Base-by-base conservation (phyloP, 2,888 invertebrate genomes). In the Ornithoptera priamus region DNA sequence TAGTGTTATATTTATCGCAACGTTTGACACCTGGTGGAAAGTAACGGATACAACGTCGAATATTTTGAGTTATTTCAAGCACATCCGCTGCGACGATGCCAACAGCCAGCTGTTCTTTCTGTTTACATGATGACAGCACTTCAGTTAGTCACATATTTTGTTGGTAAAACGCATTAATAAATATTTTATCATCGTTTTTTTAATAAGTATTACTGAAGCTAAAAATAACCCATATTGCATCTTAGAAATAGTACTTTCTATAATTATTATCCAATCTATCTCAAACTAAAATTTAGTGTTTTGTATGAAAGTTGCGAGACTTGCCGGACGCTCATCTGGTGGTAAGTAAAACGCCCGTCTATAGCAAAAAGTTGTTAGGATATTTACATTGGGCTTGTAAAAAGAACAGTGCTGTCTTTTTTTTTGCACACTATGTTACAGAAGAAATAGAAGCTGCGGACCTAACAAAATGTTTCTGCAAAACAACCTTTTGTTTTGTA, bases 61-160 rank as follows among this genome's bases (percentile, higher is more conserved):
- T 70, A 64, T 67, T 67, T 67, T 61, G 64, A 67, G 70, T 81
- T 92, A 92, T 92, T 91, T 89, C 83, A 83, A 84, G 87, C 81
- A 82, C 88, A 88, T 92, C 92, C 92, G 90, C 85, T 80, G 81
- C 78, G 60, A 65, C 39, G 61, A 65, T 42, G 46, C 60, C 42
- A 46, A 56, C 74, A 81, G 76, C 83, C 90, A 89, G 89, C 90
- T 90, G 92, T 87, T 89, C 86, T 73, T 81, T 77, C 75, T 82
- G 87, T 88, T 89, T 87, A 88, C 87, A 89, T 85, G 89, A 86
- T 80, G 89, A 88, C 89, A 86, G 82, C 81, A 79, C 80, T 75
- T 76, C 77, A 50, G 50, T 62, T 62, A 53, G 53, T 53, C n/a
- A 53, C 5, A 53, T 53, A n/a, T n/a, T 53, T n/a, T 18, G n/a